Percentiles rank a stretch among this genome's conserved stretches.
These are phyloP conservation scores for Pituophis catenifer DNA, from an alignment of 2,113 vertebrate species.

Conservation along the genomic window DNA sequence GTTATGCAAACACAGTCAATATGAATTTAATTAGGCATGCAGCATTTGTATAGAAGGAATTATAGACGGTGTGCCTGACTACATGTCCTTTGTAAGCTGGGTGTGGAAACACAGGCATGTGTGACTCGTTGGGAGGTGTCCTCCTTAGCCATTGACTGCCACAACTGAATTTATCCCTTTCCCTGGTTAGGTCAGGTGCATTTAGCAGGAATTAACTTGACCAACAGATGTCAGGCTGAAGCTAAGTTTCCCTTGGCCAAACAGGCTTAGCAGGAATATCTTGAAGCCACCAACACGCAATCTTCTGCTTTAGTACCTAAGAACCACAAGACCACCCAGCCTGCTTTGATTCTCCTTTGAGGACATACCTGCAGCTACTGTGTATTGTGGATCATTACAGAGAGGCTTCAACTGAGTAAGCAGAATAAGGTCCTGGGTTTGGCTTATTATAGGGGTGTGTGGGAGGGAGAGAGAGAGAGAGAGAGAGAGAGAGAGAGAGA, in stretches of 20 bases:
- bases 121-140: not conserved
- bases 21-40: not conserved
- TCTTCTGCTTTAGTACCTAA: not conserved
- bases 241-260: not conserved
- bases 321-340: not conserved
- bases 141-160: not conserved
- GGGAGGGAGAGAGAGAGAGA: rapidly evolving
- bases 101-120: not conserved
- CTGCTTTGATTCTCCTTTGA: not conserved
- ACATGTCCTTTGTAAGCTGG: not conserved
- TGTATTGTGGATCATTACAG: not conserved
- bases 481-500: not conserved
- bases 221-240: not conserved
- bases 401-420: not conserved
- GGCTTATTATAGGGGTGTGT: not conserved
- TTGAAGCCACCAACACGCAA: not conserved
- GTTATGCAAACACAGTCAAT: not conserved
- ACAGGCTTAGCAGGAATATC: not conserved
- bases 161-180: not conserved
- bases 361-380: not conserved
- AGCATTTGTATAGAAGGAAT: not conserved
- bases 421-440: not conserved
- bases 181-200: not conserved
- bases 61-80: not conserved
- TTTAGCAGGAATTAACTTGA: not conserved